Percentiles rank a stretch among this genome's conserved stretches.
Conservation (phyloP, 1,140 invertebrate genomes). For the Eciton burchellii region DNA sequence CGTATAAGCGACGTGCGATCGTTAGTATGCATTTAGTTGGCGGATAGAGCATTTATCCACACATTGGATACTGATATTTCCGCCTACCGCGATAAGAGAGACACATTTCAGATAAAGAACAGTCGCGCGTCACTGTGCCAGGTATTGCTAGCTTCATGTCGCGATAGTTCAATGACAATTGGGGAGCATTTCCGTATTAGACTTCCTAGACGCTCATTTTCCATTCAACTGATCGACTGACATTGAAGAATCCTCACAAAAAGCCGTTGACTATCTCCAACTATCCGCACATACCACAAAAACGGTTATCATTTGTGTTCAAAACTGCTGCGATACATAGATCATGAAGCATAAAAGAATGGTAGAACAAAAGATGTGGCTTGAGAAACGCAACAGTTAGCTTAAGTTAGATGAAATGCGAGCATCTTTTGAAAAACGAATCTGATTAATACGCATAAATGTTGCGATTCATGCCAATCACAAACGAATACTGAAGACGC, state of each 20-base stretch:
- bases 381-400: background rate
- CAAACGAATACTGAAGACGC: no score
- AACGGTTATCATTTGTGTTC: background rate
- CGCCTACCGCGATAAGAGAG: slow-evolving; percentile 41
- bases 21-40: slow-evolving; percentile 46
- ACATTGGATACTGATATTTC: slow-evolving; percentile 10
- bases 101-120: slow-evolving; percentile 42
- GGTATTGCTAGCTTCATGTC: background rate
- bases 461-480: no score
- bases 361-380: background rate
- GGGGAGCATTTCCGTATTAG: background rate
- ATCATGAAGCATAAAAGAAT: slow-evolving; percentile 1
- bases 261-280: background rate
- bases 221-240: background rate
- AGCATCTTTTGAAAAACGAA: no score
- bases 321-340: slow-evolving; percentile 26
- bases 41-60: slow-evolving; percentile 27
- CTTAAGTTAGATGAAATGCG: no score
- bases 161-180: background rate
- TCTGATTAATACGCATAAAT: no score
- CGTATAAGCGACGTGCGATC: slow-evolving; percentile 14
- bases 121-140: background rate
- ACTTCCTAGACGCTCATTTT: background rate
- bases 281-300: background rate
- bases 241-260: background rate